Conservation (phyloP, 1,140 invertebrate species). For the Ephestia elutella region DNA sequence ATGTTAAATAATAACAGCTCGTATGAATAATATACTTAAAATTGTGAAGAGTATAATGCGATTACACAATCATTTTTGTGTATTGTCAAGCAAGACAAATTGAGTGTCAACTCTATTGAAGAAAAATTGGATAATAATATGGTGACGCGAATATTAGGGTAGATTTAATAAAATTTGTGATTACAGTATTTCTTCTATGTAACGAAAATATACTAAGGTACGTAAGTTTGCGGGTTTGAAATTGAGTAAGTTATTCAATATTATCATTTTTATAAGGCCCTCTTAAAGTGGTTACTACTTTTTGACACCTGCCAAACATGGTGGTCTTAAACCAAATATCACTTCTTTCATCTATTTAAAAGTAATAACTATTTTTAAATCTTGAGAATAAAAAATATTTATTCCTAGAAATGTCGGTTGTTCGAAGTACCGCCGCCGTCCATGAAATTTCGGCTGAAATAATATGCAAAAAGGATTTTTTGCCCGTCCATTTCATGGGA, state of each 20-base stretch:
- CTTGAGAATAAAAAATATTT: neutral
- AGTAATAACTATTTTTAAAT: neutral
- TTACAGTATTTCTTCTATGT: neutral
- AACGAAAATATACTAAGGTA: neutral
- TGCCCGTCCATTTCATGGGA: slow-evolving; percentile 1
- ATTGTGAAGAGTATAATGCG: too few species aligned
- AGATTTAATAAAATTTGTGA: neutral
- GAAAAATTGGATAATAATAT: neutral
- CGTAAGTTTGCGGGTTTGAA: neutral
- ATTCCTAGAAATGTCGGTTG: neutral
- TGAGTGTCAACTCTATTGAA: neutral
- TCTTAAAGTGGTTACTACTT: too few species aligned
- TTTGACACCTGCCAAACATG: too few species aligned
- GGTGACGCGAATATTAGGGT: neutral
- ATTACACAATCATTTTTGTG: too few species aligned
- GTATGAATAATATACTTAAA: too few species aligned
- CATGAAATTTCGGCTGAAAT: neutral
- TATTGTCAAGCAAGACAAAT: too few species aligned
- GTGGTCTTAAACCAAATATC: too few species aligned
- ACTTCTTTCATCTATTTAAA: too few species aligned
- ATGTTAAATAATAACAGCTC: too few species aligned
- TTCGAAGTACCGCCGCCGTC: neutral
- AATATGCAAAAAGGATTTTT: neutral
- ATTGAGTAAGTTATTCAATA: neutral
- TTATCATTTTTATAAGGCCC: neutral